Evolutionary conservation across 1,140 invertebrate species (phyloP).

Genomic region (Drosophila arizonae): DNA sequence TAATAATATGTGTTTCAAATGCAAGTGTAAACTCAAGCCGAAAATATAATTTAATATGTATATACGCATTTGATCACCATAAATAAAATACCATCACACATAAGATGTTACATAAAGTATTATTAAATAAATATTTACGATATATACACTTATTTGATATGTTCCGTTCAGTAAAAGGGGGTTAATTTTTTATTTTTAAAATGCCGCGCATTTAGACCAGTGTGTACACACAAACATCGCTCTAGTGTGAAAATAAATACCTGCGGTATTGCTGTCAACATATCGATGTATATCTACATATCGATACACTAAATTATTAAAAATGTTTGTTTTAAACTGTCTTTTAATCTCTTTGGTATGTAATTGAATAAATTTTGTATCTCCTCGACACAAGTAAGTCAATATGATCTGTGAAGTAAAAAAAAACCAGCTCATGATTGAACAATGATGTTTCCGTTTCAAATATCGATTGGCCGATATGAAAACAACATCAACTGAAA

Average conservation of each 20-base stretch:
- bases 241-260: background rate
- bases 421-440: background rate
- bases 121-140: background rate
- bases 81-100: too few relatives aligned
- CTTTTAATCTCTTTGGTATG: background rate
- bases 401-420: background rate
- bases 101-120: background rate
- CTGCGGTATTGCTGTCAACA: background rate
- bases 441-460: background rate
- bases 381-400: background rate
- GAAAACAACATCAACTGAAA: constrained; percentile 36
- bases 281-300: background rate
- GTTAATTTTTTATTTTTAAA: background rate
- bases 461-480: constrained; percentile 28
- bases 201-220: background rate
- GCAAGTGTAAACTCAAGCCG: too few relatives aligned
- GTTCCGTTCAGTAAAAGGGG: background rate
- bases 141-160: background rate
- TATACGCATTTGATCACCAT: too few relatives aligned
- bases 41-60: background rate
- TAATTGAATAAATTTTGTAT: background rate
- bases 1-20: background rate
- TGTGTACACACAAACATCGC: background rate
- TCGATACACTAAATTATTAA: background rate
- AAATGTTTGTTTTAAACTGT: background rate